phyloP scores from a whole-genome alignment of 2,113 vertebrate species.

The Rhinolophus sinicus region DNA sequence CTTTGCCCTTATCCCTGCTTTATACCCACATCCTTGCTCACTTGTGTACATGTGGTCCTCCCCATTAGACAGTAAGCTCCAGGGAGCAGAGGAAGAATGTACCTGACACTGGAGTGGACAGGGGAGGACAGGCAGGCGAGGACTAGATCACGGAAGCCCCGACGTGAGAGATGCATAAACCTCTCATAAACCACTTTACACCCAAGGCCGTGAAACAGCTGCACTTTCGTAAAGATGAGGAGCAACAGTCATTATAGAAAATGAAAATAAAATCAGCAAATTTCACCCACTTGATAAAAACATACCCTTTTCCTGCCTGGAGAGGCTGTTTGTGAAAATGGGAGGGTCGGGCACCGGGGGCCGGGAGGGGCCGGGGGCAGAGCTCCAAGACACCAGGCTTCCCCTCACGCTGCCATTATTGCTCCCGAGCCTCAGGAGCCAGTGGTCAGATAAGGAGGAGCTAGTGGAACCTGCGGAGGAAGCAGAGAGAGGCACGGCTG shows the following conservation, averaged over 20 bases:
- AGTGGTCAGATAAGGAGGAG: conserved; percentile 91
- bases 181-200: not conserved
- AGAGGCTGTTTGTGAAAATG: conserved; percentile 77
- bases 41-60: accelerated
- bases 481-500: not conserved
- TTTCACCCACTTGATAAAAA: not conserved
- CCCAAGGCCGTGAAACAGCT: not conserved
- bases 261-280: not conserved
- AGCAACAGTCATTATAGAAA: accelerated
- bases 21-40: accelerated
- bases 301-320: conserved; percentile 86
- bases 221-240: not conserved
- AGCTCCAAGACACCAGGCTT: conserved; percentile 85
- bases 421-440: conserved; percentile 89
- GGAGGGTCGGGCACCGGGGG: conserved; percentile 85
- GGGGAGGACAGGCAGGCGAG: not conserved
- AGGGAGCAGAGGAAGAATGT: not conserved
- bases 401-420: conserved; percentile 78
- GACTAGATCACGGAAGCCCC: not conserved
- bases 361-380: conserved; percentile 81
- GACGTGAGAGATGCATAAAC: not conserved
- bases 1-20: not conserved
- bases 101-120: not conserved
- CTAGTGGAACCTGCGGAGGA: conserved; percentile 88
- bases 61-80: not conserved